phyloP scores from a whole-genome alignment of 2,888 invertebrate species.

The Meganola albula region DNA sequence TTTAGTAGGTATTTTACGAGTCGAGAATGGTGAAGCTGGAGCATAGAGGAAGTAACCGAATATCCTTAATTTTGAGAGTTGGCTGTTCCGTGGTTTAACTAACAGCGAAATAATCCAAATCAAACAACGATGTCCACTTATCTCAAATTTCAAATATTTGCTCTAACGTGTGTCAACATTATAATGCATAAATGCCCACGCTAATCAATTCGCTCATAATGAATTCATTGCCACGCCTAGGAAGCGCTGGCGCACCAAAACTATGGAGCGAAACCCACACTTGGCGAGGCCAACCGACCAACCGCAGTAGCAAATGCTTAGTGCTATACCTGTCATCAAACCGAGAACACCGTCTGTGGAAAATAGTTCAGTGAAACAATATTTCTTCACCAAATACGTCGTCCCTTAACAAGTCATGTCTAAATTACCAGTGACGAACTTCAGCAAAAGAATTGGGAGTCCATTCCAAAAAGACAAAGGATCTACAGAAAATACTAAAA shows the following conservation, averaged over 20 bases:
- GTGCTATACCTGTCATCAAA: constrained; percentile 53
- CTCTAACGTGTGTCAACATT: constrained; percentile 35
- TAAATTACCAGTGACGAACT: constrained; percentile 58
- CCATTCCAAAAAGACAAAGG: constrained; percentile 37
- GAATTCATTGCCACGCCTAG: constrained; percentile 71
- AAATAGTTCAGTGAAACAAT: constrained; percentile 44
- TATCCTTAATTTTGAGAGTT: too few species aligned
- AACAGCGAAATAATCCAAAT: too few species aligned
- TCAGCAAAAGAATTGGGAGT: constrained; percentile 46
- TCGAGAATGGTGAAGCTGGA: too few species aligned
- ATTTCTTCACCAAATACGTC: constrained; percentile 41
- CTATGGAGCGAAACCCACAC: constrained; percentile 74
- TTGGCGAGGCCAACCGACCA: constrained; percentile 53
- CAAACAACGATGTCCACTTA: too few species aligned
- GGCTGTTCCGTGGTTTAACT: too few species aligned
- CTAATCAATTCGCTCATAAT: constrained; percentile 40
- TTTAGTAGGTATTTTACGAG: too few species aligned
- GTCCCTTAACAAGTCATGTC: constrained; percentile 46
- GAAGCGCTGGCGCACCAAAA: constrained; percentile 66
- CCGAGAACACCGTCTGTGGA: constrained; percentile 45
- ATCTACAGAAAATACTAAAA: constrained; percentile 21
- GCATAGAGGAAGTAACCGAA: too few species aligned
- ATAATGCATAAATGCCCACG: constrained; percentile 59
- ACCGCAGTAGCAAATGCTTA: constrained; percentile 50
- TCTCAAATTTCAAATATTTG: constrained; percentile 19